These are phyloP conservation scores for Monarcha castaneiventris DNA, from an alignment of 2,113 vertebrate species.

Conservation along the genomic window DNA sequence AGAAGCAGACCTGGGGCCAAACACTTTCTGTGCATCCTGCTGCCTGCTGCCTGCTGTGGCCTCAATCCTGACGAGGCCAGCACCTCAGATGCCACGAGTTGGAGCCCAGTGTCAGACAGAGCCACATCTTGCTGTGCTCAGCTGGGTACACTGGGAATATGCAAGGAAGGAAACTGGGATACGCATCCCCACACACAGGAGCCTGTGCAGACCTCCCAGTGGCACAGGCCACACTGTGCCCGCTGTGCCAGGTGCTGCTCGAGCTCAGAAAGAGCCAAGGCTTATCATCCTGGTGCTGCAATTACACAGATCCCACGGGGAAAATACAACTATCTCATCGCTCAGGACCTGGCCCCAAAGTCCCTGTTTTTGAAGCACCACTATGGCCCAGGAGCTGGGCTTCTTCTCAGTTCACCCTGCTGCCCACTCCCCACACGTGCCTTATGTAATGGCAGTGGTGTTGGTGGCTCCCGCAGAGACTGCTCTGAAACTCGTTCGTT, in stretches of 20 bases:
- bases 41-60: background rate
- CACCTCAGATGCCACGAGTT: background rate
- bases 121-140: background rate
- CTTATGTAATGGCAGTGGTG: background rate
- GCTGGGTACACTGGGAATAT: background rate
- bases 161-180: background rate
- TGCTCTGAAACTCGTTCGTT: background rate
- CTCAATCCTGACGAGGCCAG: background rate
- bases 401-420: background rate
- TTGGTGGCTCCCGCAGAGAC: background rate
- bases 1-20: background rate
- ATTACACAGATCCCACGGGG: background rate
- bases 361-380: background rate
- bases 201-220: background rate
- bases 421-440: background rate
- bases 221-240: background rate
- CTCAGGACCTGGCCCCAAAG: background rate
- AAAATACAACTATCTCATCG: background rate
- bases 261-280: background rate
- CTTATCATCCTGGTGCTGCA: background rate
- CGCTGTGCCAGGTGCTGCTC: background rate
- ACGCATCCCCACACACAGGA: background rate
- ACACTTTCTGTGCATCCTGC: background rate
- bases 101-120: background rate
- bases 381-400: background rate